Evolutionary conservation across 2,888 invertebrate genomes (phyloP), one percentile per base, ranked within the genome.

Genomic region (Apotomis turbidana): DNA sequence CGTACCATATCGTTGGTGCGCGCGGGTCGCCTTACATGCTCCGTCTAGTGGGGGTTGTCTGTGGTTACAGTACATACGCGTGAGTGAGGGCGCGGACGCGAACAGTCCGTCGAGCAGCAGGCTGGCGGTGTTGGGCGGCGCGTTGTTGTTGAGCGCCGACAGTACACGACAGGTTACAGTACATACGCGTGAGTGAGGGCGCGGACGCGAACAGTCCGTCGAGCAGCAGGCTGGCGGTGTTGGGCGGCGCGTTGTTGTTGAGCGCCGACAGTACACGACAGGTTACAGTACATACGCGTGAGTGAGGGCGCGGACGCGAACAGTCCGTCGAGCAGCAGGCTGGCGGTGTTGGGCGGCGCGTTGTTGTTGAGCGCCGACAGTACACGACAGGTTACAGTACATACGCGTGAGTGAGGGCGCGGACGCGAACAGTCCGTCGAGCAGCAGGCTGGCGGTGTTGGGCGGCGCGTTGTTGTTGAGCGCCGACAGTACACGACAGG

Each of bases 61-160:
- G 15, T 1, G 15, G 15, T 15, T 15, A 15, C 15, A 8, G n/a
- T 10, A 66, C 60, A 6, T 59, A 71, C 71, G 59, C 8, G 67
- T 3, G 73, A 63, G 15, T 77, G 76, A 0, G 79, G 74, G 5
- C 77, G 73, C 1, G 75, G 78, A 67, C 15, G 80, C 87, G 77
- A 96, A 93, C 74, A 96, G 89, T 46, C 95, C 96, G 80, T 95
- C 96, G 3, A 95, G 94, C 64, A 96, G 87, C 79, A 95, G 94
- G 81, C 76, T 49, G 60, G 74, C 61, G 71, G 60, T 62, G 68
- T 63, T 38, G 54, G 89, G 64, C 94, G 86, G 83, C 94, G 84
- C 93, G 15, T 15, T 15, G 15, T 15, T 15, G 15, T 15, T 15
- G 15, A 15, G 15, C 15, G 15, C 15, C 15, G 15, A 15, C 15